Evolutionary conservation across 2,888 invertebrate species (phyloP).

Genomic region (Tridacna gigas): DNA sequence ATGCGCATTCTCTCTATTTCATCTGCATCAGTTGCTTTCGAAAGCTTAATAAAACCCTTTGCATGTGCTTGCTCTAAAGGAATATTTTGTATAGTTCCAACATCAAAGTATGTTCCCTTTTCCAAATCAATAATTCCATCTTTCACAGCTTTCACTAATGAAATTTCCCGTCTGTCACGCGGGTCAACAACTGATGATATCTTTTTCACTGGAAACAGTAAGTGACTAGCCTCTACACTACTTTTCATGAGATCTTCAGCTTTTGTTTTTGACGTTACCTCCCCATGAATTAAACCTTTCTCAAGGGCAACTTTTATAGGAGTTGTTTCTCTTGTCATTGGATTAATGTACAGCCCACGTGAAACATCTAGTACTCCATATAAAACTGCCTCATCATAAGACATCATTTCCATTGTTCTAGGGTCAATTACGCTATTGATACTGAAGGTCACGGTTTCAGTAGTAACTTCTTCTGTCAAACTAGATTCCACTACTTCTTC

Average conservation of each 20-base stretch:
- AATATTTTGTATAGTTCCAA: conserved; percentile 91
- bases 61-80: conserved; percentile 93
- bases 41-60: conserved; percentile 87
- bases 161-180: conserved; percentile 87
- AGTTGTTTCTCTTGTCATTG: conserved; percentile 91
- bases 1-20: conserved; percentile 74
- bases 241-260: conserved; percentile 78
- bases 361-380: conserved; percentile 94
- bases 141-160: conserved; percentile 77
- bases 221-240: conserved; percentile 72
- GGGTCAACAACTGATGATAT: conserved; percentile 89
- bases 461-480: conserved; percentile 85
- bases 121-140: conserved; percentile 84
- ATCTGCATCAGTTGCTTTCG: conserved; percentile 75
- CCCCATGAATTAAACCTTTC: conserved; percentile 89
- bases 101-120: conserved; percentile 92
- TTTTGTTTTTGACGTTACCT: conserved; percentile 77
- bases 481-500: conserved; percentile 87
- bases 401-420: conserved; percentile 89
- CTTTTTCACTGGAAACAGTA: conserved; percentile 73
- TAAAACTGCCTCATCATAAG: conserved; percentile 95
- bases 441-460: conserved; percentile 81
- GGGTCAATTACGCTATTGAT: conserved; percentile 88
- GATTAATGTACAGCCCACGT: conserved; percentile 87
- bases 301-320: conserved; percentile 93